Base-by-base conservation (phyloP, 1,140 invertebrate species). In the Dendrolimus punctatus region DNA sequence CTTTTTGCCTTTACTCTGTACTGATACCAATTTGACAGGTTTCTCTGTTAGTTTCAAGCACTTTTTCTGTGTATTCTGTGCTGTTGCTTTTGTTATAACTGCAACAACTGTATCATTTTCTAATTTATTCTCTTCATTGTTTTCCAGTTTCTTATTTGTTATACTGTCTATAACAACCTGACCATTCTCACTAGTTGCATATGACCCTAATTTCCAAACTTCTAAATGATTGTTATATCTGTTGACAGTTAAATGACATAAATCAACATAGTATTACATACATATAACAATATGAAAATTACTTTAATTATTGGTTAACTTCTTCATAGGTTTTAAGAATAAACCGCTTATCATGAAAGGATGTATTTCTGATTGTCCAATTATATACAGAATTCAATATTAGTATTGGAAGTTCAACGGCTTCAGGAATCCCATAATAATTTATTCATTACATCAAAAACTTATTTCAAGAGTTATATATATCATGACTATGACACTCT, bases 151-250 rank as follows among this genome's bases (percentile, higher is more conserved):
- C 42, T 60, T 62, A 10, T 60, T 39, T 46, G 51, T 59, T 46
- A 58, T 53, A 46, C 71, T 71, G n/a, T 53, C 53, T 38, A 71
- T 59, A 38, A 76, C 54, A 40, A 75, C 49, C 44, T 79, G 65
- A 5, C 78, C 79, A 57, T 65, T 65, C 36, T 80, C 40, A 36
- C 69, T 69, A 40, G 80, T 65, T 10, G 69, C 68, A 55, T 78
- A 66, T 4, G 73, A 62, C 8, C 92, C 93, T 37, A 94, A 69
- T 69, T 85, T 87, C 92, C 92, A 93, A 3, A 93, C 64, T 73
- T 93, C 90, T 49, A 93, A 67, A 71, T 90, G 90, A 58, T 91
- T 91, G 4, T 89, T 83, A 66, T 95, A 95, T 40, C 91, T 90
- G 41, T 48, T 39, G 23, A 23, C 23, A 23, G 23, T 23, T 23